Evolutionary conservation across 2,888 invertebrate species (phyloP).

Genomic region (Galerucella calmariensis): DNA sequence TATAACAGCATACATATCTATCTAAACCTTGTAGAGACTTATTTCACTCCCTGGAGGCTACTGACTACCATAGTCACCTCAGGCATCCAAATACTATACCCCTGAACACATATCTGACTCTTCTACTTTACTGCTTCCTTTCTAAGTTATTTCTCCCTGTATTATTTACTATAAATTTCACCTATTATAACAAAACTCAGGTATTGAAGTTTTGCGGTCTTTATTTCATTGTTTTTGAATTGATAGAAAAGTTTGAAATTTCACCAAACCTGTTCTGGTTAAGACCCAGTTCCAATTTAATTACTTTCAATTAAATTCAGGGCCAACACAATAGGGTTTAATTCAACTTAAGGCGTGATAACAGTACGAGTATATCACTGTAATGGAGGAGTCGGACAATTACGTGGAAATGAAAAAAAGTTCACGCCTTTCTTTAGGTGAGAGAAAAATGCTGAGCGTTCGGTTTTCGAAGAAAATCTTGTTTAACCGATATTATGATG

Average conservation of each 20-base stretch:
- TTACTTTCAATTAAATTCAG: slow-evolving; percentile 12
- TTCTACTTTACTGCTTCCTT: no score
- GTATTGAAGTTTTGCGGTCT: no score
- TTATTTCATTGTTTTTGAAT: no score
- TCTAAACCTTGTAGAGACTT: no score
- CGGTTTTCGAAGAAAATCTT: not conserved
- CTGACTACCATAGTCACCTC: no score
- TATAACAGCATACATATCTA: accelerated
- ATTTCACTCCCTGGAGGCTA: no score
- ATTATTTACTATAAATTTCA: no score
- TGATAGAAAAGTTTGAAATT: not conserved
- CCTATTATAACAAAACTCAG: no score
- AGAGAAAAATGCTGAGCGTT: not conserved
- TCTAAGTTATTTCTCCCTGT: no score
- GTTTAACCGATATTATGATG: not conserved
- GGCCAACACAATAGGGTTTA: slow-evolving; percentile 13
- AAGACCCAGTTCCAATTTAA: not conserved
- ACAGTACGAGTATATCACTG: slow-evolving; percentile 14
- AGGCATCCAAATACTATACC: no score
- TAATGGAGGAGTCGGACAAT: slow-evolving; percentile 16
- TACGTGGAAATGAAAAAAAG: slow-evolving; percentile 13
- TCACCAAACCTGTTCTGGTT: not conserved
- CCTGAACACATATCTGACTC: no score
- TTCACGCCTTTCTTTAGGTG: not conserved
- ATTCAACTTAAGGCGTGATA: slow-evolving; percentile 21